Evolutionary conservation across 2,113 vertebrate species (phyloP), one percentile per base, ranked within the genome.

Genomic region (Gavialis gangeticus): DNA sequence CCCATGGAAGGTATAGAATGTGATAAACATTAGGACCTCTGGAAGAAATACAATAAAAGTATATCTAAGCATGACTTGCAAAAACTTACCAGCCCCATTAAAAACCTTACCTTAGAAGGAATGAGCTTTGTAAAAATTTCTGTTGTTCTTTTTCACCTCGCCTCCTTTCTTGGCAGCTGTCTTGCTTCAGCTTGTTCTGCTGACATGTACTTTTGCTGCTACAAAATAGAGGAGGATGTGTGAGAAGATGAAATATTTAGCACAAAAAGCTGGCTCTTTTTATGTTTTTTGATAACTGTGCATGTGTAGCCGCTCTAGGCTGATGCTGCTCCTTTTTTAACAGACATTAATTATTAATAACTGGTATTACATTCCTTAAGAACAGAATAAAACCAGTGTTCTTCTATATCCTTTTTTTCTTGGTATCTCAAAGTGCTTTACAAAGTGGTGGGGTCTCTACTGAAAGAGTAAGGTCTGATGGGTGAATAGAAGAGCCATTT

Each of bases 191-290:
- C 30, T 16, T 84, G 46, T 80, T 85, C 28, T 15, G 10, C 25
- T 90, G 83, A 56, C 21, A 21, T 86, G 28, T 67, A 30, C 28
- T 16, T 30, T 19, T 92, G 24, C 2, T 62, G 21, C 37, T 94
- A 66, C 88, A 89, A 66, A 88, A 63, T 0, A 1, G 16, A 30
- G 19, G n/a, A 76, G 85, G 87, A 75, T 90, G 76, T 67, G 84
- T 81, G 90, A n/a, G 90, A 81, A 79, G 84, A 62, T 94, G 87
- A 92, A 94, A 95, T 94, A 92, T 89, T 94, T 95, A 92, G 87
- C 4, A n/a, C 12, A 75, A 60, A 79, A 57, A 78, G 56, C 56
- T 78, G 15, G 0, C 0, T 94, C 79, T 87, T 67, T 75, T 88
- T 93, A 0, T 94, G 82, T 87, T 63, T 75, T 87, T 79, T 93